phyloP scores from a whole-genome alignment of 1,140 invertebrate genomes.

The Goniozus legneri region DNA sequence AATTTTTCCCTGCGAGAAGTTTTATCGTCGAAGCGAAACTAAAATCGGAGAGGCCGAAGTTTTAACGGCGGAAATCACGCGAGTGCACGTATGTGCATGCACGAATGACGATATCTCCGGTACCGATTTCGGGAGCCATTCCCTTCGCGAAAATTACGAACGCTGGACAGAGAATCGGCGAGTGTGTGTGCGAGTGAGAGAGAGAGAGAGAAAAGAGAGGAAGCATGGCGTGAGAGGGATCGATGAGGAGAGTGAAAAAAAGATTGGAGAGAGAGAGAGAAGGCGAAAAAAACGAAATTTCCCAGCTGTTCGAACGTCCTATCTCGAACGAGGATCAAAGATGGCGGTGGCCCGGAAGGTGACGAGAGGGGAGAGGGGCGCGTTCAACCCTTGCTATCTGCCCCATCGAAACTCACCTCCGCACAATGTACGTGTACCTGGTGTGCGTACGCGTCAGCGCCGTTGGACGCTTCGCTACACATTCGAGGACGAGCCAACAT shows the following conservation, averaged over 20 bases:
- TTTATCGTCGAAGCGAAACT: too few species aligned
- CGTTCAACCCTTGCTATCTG: slow-evolving; percentile 53
- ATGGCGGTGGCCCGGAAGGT: slow-evolving; percentile 31
- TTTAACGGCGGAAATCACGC: too few species aligned
- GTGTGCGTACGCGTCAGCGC: slow-evolving; percentile 7
- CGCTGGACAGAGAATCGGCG: background rate
- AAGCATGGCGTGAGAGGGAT: too few species aligned
- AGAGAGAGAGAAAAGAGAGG: background rate
- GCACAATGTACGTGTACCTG: slow-evolving; percentile 19
- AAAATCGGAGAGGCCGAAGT: too few species aligned
- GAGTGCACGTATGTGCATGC: too few species aligned
- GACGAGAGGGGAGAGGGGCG: slow-evolving; percentile 7
- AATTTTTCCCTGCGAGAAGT: too few species aligned
- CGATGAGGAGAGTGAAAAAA: slow-evolving; percentile 3
- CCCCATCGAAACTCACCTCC: slow-evolving; percentile 29
- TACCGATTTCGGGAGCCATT: too few species aligned
- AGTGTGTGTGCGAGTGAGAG: background rate
- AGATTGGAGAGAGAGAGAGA: slow-evolving; percentile 10
- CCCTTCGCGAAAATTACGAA: too few species aligned
- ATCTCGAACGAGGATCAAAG: slow-evolving; percentile 42
- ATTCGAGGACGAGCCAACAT: too few species aligned
- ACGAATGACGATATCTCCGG: too few species aligned
- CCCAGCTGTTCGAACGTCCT: slow-evolving; percentile 44
- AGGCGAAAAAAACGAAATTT: slow-evolving; percentile 28
- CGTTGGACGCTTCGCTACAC: too few species aligned